These are phyloP conservation scores for Ditylenchus weischeri DNA, from an alignment of 2,888 invertebrate species.

Conservation along the genomic window DNA sequence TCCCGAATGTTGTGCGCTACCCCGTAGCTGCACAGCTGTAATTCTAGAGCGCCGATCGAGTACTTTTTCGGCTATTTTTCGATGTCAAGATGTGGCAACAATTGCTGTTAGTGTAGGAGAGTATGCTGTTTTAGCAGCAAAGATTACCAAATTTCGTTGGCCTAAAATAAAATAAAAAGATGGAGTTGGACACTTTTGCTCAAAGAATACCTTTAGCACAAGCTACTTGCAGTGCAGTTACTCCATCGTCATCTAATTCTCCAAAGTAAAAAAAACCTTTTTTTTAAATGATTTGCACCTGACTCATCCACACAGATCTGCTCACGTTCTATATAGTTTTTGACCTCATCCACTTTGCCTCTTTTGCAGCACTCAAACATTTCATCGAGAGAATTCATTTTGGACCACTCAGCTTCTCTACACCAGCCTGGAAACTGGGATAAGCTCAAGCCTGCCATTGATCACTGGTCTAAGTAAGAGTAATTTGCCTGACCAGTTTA, in stretches of 20 bases:
- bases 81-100: too few relatives aligned
- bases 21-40: too few relatives aligned
- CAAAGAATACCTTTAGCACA: slow-evolving; percentile 36
- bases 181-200: too few relatives aligned
- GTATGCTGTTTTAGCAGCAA: slow-evolving; percentile 4
- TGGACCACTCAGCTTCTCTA: slow-evolving; percentile 32
- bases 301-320: background rate
- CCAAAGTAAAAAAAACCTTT: background rate
- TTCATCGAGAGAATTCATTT: slow-evolving; percentile 19
- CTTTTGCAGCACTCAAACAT: slow-evolving; percentile 30
- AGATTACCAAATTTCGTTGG: slow-evolving; percentile 41
- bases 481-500: background rate
- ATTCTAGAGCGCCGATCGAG: too few relatives aligned
- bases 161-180: slow-evolving; percentile 9
- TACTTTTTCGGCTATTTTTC: too few relatives aligned
- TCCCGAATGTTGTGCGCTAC: too few relatives aligned
- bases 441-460: slow-evolving; percentile 24
- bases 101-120: slow-evolving; percentile 4
- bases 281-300: background rate
- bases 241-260: slow-evolving; percentile 45
- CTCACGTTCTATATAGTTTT: background rate
- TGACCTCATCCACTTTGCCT: slow-evolving; percentile 11
- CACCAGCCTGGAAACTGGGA: slow-evolving; percentile 29
- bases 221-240: slow-evolving; percentile 53
- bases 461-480: too few relatives aligned